Evolutionary conservation across 2,797 vertebrate genomes (phyloP).

Genomic region (Hydrolagus colliei): DNA sequence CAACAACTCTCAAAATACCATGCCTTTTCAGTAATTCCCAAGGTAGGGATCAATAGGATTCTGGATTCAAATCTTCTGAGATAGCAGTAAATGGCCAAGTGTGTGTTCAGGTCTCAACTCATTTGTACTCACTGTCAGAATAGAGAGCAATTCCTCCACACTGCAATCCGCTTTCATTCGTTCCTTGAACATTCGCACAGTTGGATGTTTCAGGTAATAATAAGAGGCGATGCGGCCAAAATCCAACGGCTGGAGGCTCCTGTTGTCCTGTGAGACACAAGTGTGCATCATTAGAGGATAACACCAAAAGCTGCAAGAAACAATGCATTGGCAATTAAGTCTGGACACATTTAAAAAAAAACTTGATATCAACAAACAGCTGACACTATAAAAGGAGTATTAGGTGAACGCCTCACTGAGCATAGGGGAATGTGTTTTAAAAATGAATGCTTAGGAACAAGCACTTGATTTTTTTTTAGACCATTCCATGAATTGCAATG

Average conservation of each 20-base stretch:
- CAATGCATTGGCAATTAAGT: neutral
- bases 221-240: conserved; percentile 86
- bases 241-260: conserved; percentile 71
- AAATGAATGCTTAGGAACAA: too few species aligned
- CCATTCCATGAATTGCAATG: neutral
- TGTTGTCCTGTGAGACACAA: conserved; percentile 64
- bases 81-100: neutral
- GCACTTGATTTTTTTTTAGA: too few species aligned
- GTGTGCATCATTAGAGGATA: neutral
- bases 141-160: conserved; percentile 71
- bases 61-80: neutral
- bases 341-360: neutral
- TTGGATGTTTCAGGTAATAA: conserved; percentile 90
- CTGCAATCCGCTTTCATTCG: conserved; percentile 72
- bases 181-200: conserved; percentile 83
- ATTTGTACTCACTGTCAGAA: conserved; percentile 73
- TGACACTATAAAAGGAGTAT: neutral
- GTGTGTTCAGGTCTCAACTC: too few species aligned
- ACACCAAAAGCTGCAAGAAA: neutral
- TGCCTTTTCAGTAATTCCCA: neutral
- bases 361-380: neutral
- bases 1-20: neutral
- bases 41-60: too few species aligned
- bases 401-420: neutral
- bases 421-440: neutral